A percentile compares a stretch with the other conserved stretches of the same genome.
Conservation (phyloP, 2,888 invertebrate genomes). For the Junonia oenone region DNA sequence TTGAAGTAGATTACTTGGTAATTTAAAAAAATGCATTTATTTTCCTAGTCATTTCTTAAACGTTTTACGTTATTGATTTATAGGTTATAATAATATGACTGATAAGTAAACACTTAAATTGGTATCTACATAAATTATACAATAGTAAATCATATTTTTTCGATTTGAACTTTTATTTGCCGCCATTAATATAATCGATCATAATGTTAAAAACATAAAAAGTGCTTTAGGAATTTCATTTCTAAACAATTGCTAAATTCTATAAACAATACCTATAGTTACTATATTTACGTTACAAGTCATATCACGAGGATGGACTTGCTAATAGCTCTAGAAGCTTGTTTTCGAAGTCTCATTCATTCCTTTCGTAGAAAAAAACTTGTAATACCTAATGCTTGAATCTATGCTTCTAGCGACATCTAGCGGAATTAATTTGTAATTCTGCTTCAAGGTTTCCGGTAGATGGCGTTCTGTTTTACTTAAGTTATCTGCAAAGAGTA, state of each 20-base stretch:
- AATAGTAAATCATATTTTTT: too few relatives aligned
- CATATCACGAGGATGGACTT: neutral
- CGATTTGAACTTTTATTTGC: too few relatives aligned
- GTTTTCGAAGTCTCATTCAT: neutral
- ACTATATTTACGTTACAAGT: neutral
- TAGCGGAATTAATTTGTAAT: constrained; percentile 24
- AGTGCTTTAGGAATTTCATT: too few relatives aligned
- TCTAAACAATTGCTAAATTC: too few relatives aligned
- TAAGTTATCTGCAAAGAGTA: too few relatives aligned
- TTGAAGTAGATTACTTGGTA: neutral
- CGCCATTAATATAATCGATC: neutral
- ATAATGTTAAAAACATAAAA: neutral
- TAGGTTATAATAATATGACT: too few relatives aligned
- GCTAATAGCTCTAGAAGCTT: neutral
- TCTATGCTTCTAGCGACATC: constrained; percentile 20
- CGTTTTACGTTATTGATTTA: too few relatives aligned
- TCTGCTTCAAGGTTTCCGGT: constrained; percentile 2
- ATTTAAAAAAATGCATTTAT: too few relatives aligned
- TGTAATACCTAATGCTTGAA: neutral
- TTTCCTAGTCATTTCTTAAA: too few relatives aligned
- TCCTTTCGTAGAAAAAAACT: neutral
- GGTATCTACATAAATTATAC: too few relatives aligned
- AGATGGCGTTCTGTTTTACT: constrained; percentile 20
- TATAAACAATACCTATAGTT: neutral
- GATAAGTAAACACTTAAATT: too few relatives aligned